These are phyloP conservation scores for Lophura nycthemera DNA, from an alignment of 2,113 vertebrate species.

Conservation along the genomic window DNA sequence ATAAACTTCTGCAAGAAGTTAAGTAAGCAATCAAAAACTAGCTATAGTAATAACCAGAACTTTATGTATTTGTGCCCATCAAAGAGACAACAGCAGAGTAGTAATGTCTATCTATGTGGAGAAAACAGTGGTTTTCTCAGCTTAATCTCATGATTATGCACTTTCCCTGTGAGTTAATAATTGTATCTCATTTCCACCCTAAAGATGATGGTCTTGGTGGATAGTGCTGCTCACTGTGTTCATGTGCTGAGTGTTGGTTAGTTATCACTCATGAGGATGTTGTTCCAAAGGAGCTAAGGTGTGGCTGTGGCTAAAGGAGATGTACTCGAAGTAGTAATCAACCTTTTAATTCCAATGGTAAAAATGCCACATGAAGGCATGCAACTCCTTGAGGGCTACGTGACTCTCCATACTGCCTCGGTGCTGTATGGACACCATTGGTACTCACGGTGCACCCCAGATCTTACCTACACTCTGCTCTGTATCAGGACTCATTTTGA, in stretches of 20 bases:
- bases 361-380: neutral
- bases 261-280: neutral
- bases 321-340: neutral
- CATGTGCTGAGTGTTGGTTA: neutral
- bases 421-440: neutral
- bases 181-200: neutral
- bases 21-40: neutral
- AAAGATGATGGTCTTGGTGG: neutral
- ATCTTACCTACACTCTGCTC: neutral
- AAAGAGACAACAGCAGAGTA: neutral
- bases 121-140: neutral
- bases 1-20: neutral
- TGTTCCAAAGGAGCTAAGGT: neutral
- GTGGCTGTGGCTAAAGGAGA: neutral
- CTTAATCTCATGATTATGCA: neutral
- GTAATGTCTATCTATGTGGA: neutral
- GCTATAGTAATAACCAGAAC: neutral
- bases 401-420: neutral
- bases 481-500: neutral
- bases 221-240: fast-evolving
- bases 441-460: neutral
- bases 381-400: neutral
- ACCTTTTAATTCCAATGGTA: neutral
- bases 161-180: neutral
- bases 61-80: neutral